phyloP scores from a whole-genome alignment of 2,797 vertebrate species.

The Pagetopsis macropterus region DNA sequence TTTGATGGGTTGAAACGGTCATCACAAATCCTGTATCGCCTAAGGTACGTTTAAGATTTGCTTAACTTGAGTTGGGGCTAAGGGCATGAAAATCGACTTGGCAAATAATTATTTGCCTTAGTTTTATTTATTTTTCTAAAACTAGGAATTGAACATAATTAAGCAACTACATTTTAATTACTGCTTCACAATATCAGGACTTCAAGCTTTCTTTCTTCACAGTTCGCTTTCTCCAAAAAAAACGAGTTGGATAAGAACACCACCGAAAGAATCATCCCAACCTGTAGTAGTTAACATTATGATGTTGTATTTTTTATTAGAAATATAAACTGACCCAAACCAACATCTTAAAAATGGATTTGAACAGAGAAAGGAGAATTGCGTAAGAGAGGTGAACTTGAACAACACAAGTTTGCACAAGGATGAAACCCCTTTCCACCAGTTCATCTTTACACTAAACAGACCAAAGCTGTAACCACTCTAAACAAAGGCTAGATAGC shows the following conservation, averaged over 20 bases:
- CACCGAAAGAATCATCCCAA: slow-evolving; percentile 3
- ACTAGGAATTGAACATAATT: slow-evolving; percentile 13
- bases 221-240: neutral
- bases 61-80: slow-evolving; percentile 25
- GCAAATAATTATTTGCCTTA: neutral
- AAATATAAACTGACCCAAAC: slow-evolving; percentile 3
- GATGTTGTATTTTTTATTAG: slow-evolving; percentile 1
- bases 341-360: neutral
- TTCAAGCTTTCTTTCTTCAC: neutral
- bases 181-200: slow-evolving; percentile 16
- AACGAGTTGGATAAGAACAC: slow-evolving; percentile 2
- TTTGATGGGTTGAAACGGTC: slow-evolving; percentile 44
- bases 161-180: slow-evolving; percentile 16
- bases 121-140: slow-evolving; percentile 16
- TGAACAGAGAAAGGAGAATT: slow-evolving; percentile 3
- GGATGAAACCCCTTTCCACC: slow-evolving; percentile 48
- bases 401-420: slow-evolving; percentile 21
- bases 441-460: slow-evolving; percentile 57
- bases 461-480: slow-evolving; percentile 72
- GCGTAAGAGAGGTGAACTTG: slow-evolving; percentile 14
- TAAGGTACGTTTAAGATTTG: slow-evolving; percentile 10
- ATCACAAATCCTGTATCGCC: slow-evolving; percentile 26
- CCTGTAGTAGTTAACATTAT: slow-evolving; percentile 21
- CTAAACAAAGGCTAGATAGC: slow-evolving; percentile 70
- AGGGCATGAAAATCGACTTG: slow-evolving; percentile 13